These are phyloP conservation scores for Gryllus bimaculatus DNA, from an alignment of 1,140 invertebrate species.

Conservation along the genomic window DNA sequence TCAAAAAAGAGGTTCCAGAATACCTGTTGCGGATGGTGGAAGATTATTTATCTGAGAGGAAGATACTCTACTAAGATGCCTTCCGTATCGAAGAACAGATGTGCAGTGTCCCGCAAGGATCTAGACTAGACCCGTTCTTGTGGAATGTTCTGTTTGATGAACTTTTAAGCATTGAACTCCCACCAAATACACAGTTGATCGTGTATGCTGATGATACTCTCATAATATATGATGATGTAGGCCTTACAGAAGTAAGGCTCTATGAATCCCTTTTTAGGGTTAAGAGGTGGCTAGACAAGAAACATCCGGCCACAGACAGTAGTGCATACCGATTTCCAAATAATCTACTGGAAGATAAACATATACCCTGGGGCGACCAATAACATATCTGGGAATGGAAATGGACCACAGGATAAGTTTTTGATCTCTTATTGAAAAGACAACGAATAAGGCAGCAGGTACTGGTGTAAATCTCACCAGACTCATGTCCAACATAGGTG, in stretches of 20 bases:
- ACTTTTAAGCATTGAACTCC: constrained; percentile 25
- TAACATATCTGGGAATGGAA: neutral
- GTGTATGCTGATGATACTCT: constrained; percentile 30
- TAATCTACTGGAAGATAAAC: neutral
- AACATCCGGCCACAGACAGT: neutral
- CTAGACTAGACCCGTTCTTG: constrained; percentile 30
- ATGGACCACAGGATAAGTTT: constrained; percentile 2
- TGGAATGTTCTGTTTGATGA: constrained; percentile 30
- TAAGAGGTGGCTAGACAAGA: neutral
- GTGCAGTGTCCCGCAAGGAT: constrained; percentile 30
- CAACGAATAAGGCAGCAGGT: neutral
- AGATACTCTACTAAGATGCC: constrained; percentile 17
- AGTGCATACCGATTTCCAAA: neutral
- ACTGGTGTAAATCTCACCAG: neutral
- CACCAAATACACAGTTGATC: constrained; percentile 9
- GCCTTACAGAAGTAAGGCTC: constrained; percentile 21
- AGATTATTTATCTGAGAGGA: neutral
- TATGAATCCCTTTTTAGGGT: constrained; percentile 17
- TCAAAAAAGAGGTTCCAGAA: no score
- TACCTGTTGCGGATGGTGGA: no score
- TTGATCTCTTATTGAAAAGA: neutral
- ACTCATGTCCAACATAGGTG: neutral
- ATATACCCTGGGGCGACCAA: neutral
- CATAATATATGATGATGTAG: constrained; percentile 23
- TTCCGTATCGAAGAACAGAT: constrained; percentile 24